These are phyloP conservation scores for Nasua narica DNA, from an alignment of 2,797 vertebrate species.

Conservation along the genomic window DNA sequence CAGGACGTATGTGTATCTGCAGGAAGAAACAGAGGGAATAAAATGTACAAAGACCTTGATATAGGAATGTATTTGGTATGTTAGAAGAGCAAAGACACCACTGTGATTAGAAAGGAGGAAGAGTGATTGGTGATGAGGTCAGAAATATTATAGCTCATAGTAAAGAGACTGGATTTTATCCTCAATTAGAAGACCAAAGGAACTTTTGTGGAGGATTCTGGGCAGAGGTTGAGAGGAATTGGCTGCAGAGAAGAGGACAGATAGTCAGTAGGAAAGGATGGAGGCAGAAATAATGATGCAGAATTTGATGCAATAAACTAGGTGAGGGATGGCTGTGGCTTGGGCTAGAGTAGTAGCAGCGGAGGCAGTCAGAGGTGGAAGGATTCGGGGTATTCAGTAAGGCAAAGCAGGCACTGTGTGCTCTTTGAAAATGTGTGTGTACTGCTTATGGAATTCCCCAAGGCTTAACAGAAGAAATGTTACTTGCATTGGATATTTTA, in stretches of 20 bases:
- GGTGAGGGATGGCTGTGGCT: background rate
- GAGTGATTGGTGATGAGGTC: background rate
- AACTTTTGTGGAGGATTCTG: background rate
- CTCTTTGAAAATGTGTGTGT: background rate
- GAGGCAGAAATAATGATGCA: background rate
- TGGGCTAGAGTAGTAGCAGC: background rate
- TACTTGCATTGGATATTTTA: background rate
- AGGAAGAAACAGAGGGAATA: background rate
- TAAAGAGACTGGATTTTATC: background rate
- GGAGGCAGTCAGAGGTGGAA: background rate
- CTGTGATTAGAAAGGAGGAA: background rate
- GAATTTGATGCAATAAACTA: background rate
- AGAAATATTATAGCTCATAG: background rate
- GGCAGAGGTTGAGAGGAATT: background rate
- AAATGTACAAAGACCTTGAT: background rate
- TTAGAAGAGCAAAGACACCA: background rate
- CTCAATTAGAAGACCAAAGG: background rate
- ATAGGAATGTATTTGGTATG: background rate
- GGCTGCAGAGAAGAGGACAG: background rate
- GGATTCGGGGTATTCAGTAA: background rate
- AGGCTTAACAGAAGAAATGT: background rate
- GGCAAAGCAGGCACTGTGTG: background rate
- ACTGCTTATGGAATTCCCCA: background rate
- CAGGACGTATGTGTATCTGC: background rate
- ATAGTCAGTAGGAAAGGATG: background rate